Conservation (phyloP, 2,888 invertebrate genomes). For the Lepidocyrtinus sp. region DNA sequence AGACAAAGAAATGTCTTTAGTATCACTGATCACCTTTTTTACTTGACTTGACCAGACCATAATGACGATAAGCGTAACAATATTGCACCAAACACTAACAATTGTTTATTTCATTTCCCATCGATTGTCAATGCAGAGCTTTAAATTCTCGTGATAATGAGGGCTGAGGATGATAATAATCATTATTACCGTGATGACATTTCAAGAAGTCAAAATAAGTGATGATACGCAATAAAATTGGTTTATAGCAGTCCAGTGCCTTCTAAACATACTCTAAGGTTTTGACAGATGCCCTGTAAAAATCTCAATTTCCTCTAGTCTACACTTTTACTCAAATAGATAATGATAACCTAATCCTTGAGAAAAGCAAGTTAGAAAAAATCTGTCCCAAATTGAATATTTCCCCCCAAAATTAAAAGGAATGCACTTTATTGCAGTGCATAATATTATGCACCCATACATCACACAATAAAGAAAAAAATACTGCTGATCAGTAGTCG, state of each 20-base stretch:
- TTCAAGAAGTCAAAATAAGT: conserved; percentile 57
- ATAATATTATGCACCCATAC: not conserved
- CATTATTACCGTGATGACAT: conserved; percentile 57
- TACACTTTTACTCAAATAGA: conserved; percentile 31
- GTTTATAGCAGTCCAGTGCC: not conserved
- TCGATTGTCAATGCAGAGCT: conserved; percentile 40
- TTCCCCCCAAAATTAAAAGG: conserved; percentile 12
- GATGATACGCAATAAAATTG: conserved; percentile 54
- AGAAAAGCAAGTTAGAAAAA: conserved; percentile 20
- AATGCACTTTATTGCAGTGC: not conserved
- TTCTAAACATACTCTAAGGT: conserved; percentile 5
- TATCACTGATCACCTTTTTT: conserved; percentile 49
- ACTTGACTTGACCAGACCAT: conserved; percentile 39
- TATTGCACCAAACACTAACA: conserved; percentile 35
- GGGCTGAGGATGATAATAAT: conserved; percentile 47
- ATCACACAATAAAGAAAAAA: conserved; percentile 36
- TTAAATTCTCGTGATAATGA: conserved; percentile 8
- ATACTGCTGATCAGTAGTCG: conserved; percentile 52
- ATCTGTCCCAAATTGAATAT: conserved; percentile 2
- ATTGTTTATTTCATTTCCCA: conserved; percentile 45
- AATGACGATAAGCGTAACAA: conserved; percentile 24
- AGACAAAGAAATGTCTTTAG: conserved; percentile 53
- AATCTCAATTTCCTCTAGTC: not conserved
- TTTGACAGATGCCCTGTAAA: conserved; percentile 12
- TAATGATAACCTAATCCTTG: conserved; percentile 50